Conservation (phyloP, 2,113 vertebrate species). For the Myrmophylax atrothorax region DNA sequence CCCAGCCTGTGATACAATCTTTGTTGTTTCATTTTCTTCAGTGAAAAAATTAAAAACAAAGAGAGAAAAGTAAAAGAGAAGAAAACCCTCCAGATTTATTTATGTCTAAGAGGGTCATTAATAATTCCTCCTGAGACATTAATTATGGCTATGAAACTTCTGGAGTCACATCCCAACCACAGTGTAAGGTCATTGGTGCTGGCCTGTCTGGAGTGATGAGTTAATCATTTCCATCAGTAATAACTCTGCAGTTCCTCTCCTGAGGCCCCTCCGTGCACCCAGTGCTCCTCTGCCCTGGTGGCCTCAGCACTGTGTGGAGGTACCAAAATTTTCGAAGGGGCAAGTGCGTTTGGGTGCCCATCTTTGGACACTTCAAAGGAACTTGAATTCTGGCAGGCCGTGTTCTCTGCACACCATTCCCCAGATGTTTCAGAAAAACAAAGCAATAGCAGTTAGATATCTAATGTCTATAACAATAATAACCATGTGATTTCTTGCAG, state of each 20-base stretch:
- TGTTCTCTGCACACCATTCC: constrained; percentile 15
- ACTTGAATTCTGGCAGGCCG: constrained; percentile 5
- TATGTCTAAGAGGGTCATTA: background rate
- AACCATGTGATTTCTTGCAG: constrained; percentile 26
- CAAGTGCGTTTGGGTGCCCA: background rate
- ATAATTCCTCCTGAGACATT: background rate
- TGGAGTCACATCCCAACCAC: background rate
- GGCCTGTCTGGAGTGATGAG: background rate
- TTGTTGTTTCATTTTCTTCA: background rate
- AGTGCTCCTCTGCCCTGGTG: background rate
- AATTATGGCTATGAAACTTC: background rate
- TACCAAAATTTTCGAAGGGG: background rate
- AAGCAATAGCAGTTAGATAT: constrained; percentile 30
- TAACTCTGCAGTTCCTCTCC: background rate
- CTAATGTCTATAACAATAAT: constrained; percentile 46
- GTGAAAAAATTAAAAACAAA: background rate
- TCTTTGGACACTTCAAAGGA: background rate
- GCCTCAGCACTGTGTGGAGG: background rate
- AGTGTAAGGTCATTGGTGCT: background rate
- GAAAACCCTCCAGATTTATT: background rate
- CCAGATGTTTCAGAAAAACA: constrained; percentile 50
- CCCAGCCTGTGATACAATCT: background rate
- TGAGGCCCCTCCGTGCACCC: background rate
- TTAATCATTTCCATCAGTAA: background rate
- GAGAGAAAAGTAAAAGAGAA: background rate